Base-by-base conservation (phyloP, 2,888 invertebrate genomes). In the Ptilodon capucinus region DNA sequence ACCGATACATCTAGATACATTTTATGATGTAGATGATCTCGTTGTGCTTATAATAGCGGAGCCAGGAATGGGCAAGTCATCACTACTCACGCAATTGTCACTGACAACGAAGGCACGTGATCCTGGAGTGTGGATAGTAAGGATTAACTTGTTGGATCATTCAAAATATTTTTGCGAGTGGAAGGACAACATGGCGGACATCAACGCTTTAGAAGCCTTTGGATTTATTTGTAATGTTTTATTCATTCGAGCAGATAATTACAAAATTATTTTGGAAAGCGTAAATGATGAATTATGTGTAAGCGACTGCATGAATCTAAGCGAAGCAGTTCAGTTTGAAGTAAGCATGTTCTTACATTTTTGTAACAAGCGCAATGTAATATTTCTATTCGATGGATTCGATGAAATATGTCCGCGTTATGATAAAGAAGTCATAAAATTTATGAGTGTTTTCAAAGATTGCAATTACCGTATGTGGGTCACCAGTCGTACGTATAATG, bases 391-490 rank as follows among this genome's bases (percentile, higher is more conserved):
- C n/a, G 53, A 53, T 32, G 53, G 28, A 28, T 28, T 28, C 28
- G 28, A 28, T 8, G 28, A 28, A 28, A 28, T 28, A 28, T 28
- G 25, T 30, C 34, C 43, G 4, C 19, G 45, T 28, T 45, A 43
- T 18, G 34, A 38, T 11, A 18, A 39, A 1, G 44, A 46, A 38
- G 57, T 56, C 0, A 25, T 53, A 16, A 16, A 25, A 5, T 41
- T 63, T 9, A 13, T 58, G 1, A 40, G n/a, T 14, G 34, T 17
- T 0, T 32, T 56, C 1, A 48, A 7, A 28, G 38, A 30, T 4
- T 46, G 14, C 1, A 34, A 13, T 25, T 49, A 54, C 14, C 36
- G 41, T 17, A 42, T 59, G 34, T 57, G 56, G 56, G 40, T 64
- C 0, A 54, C 65, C 45, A 51, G 28, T 28, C 11, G n/a, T n/a